Evolutionary conservation across 1,140 invertebrate species (phyloP).

Genomic region (Diplogasteroides magnus): DNA sequence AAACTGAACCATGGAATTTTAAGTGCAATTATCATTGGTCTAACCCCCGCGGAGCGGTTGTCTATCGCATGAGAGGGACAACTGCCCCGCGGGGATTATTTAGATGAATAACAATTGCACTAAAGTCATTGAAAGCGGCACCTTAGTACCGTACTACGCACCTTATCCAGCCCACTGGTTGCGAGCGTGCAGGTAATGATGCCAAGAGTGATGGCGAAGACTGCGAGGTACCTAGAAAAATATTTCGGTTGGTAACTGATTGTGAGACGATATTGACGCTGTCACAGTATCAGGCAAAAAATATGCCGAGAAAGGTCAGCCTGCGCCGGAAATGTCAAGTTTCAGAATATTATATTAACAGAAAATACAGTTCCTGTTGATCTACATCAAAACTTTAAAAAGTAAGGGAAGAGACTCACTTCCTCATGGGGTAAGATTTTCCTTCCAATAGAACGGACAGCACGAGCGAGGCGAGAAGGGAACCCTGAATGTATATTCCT

Average conservation of each 20-base stretch:
- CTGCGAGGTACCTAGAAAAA: slow-evolving; percentile 69
- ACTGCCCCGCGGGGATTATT: too few species aligned
- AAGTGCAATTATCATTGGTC: too few species aligned
- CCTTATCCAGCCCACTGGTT: too few species aligned
- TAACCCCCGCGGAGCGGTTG: too few species aligned
- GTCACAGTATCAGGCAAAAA: neutral
- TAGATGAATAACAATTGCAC: too few species aligned
- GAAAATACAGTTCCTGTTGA: too few species aligned
- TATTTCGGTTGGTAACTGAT: too few species aligned
- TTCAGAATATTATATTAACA: neutral
- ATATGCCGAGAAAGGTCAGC: neutral
- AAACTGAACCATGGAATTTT: too few species aligned
- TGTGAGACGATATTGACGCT: neutral
- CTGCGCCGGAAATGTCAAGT: neutral
- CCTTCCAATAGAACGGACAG: slow-evolving; percentile 85
- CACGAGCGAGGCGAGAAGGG: slow-evolving; percentile 90
- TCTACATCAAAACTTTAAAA: too few species aligned
- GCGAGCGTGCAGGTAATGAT: slow-evolving; percentile 85
- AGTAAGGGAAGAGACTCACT: slow-evolving; percentile 58
- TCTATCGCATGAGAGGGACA: too few species aligned
- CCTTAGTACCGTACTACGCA: too few species aligned
- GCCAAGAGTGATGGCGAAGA: slow-evolving; percentile 82
- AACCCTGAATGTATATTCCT: slow-evolving; percentile 68
- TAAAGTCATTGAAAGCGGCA: too few species aligned
- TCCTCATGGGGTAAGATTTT: slow-evolving; percentile 72